Evolutionary conservation across 2,888 invertebrate genomes (phyloP).

Genomic region (Stictocephala bisonia): DNA sequence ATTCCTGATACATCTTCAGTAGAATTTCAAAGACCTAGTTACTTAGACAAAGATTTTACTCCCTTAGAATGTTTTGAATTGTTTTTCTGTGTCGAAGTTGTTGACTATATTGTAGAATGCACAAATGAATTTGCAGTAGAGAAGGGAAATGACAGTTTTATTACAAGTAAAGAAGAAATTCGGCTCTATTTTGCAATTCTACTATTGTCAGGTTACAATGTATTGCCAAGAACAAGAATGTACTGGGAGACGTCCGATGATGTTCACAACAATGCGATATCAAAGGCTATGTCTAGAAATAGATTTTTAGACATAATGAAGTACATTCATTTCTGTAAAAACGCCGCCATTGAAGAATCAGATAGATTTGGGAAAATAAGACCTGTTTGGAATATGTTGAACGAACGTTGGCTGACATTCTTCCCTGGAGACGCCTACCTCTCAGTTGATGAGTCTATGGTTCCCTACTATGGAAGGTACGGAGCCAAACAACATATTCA

Average conservation of each 20-base stretch:
- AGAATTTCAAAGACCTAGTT: neutral
- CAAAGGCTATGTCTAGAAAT: slow-evolving; percentile 41
- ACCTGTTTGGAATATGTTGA: slow-evolving; percentile 49
- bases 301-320: slow-evolving; percentile 44
- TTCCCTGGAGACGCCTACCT: slow-evolving; percentile 46
- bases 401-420: slow-evolving; percentile 46
- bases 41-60: neutral
- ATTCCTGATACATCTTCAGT: slow-evolving; percentile 4
- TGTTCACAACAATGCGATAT: neutral
- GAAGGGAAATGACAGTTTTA: slow-evolving; percentile 9
- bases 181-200: slow-evolving; percentile 21
- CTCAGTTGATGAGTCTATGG: slow-evolving; percentile 52
- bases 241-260: slow-evolving; percentile 19
- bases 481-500: slow-evolving; percentile 51
- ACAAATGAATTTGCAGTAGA: slow-evolving; percentile 14
- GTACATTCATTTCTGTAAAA: slow-evolving; percentile 46
- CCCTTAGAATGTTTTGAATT: slow-evolving; percentile 5
- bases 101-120: slow-evolving; percentile 15
- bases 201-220: slow-evolving; percentile 23
- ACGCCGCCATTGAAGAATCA: slow-evolving; percentile 25
- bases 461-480: slow-evolving; percentile 53
- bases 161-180: slow-evolving; percentile 13
- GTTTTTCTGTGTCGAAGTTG: slow-evolving; percentile 7
- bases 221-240: slow-evolving; percentile 31
- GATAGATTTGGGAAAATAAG: slow-evolving; percentile 52